phyloP scores from a whole-genome alignment of 2,797 vertebrate species.

The Gambusia yucatana region DNA sequence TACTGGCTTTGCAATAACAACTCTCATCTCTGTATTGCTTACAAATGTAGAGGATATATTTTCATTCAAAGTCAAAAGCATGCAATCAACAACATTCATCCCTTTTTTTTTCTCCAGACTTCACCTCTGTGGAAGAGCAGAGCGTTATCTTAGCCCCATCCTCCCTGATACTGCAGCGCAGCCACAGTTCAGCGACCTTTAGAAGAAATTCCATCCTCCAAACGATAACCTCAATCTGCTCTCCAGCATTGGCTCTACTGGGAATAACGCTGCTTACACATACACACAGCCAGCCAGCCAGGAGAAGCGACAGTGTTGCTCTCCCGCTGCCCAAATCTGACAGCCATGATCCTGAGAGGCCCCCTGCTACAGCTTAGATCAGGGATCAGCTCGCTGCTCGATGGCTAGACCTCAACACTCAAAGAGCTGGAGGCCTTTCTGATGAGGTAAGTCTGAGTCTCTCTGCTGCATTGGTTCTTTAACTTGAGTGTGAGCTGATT shows the following conservation, averaged over 20 bases:
- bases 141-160: slow-evolving; percentile 26
- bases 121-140: slow-evolving; percentile 18
- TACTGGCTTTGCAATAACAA: slow-evolving; percentile 33
- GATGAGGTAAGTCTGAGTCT: slow-evolving; percentile 69
- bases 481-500: slow-evolving; percentile 32
- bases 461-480: slow-evolving; percentile 26
- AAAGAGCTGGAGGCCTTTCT: slow-evolving; percentile 78
- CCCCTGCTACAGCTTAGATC: slow-evolving; percentile 58
- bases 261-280: slow-evolving; percentile 45
- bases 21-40: slow-evolving; percentile 26
- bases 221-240: slow-evolving; percentile 48
- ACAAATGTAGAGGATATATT: slow-evolving; percentile 31
- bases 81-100: slow-evolving; percentile 40
- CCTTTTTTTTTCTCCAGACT: slow-evolving; percentile 33
- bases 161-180: slow-evolving; percentile 30
- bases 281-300: slow-evolving; percentile 22
- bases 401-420: slow-evolving; percentile 78
- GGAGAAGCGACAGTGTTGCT: slow-evolving; percentile 55
- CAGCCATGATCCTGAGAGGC: slow-evolving; percentile 69
- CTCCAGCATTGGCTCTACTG: slow-evolving; percentile 35
- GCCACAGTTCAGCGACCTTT: slow-evolving; percentile 35
- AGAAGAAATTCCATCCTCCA: slow-evolving; percentile 42
- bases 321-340: slow-evolving; percentile 46
- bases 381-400: slow-evolving; percentile 60
- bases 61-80: slow-evolving; percentile 17